These are phyloP conservation scores for Plodia interpunctella DNA, from an alignment of 1,140 invertebrate genomes.

Conservation along the genomic window DNA sequence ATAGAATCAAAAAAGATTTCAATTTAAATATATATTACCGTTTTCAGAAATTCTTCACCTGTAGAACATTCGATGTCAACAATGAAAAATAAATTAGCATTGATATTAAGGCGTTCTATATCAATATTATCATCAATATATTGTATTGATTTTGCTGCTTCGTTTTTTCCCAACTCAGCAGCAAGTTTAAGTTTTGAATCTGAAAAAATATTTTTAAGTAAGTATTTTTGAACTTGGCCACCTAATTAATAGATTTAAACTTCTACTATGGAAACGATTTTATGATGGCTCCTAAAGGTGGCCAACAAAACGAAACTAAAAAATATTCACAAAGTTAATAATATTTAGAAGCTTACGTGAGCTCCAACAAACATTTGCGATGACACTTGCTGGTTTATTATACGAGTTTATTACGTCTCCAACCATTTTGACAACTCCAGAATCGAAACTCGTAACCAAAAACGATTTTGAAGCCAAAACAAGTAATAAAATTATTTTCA, in stretches of 20 bases:
- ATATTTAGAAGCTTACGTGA: not conserved
- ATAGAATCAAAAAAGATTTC: too few species aligned
- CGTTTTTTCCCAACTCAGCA: not conserved
- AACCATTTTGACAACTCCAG: not conserved
- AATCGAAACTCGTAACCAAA: not conserved
- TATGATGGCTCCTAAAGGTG: too few species aligned
- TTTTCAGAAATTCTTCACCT: not conserved
- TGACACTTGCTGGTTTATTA: not conserved
- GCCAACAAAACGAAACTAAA: too few species aligned
- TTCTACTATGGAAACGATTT: too few species aligned
- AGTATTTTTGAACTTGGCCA: too few species aligned
- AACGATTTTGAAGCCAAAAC: not conserved
- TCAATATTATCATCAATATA: not conserved
- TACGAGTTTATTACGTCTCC: not conserved
- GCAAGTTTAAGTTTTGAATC: not conserved
- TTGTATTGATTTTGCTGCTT: not conserved
- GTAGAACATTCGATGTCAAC: not conserved
- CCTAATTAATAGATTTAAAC: too few species aligned
- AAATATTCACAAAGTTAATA: too few species aligned
- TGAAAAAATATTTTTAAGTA: not conserved
- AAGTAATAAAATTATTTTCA: not conserved
- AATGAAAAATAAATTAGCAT: not conserved
- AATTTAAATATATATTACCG: not conserved
- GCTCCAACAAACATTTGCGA: not conserved
- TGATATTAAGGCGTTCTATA: not conserved